Evolutionary conservation across 2,797 vertebrate species (phyloP), one percentile per base, ranked within the genome.

Genomic region (Simalia tracyae): DNA sequence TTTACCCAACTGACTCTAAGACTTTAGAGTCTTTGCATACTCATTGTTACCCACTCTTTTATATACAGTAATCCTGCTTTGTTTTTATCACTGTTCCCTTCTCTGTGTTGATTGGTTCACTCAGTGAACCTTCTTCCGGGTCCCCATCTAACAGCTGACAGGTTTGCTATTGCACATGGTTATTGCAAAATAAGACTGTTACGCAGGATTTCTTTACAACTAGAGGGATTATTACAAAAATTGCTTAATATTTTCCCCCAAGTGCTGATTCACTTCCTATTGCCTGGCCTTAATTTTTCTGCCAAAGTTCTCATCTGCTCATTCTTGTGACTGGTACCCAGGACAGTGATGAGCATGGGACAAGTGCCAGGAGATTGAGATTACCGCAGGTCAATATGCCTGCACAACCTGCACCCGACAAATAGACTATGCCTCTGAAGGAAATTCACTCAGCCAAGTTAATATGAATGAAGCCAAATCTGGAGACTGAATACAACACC

Each of bases 391-490:
- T 68, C 24, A 64, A 57, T 59, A 57, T 31, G 89, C 50, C 26
- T 56, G 8, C 63, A n/a, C 36, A 19, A 46, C 4, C 28, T 46
- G 3, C n/a, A 64, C 60, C 17, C 9, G 24, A 31, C 1, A 64
- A 31, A 56, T 64, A 64, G 5, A 2, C 59, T 15, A 10, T 6
- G 28, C 93, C 87, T 88, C 6, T 88, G 86, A 42, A 88, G 42
- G 60, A 93, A 92, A 89, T 7, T 94, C 72, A 56, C 12, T 42
- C 42, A 89, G 19, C 85, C 72, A 42, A 91, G 66, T 59, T 50
- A 91, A 64, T 56, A 50, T 12, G 31, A 87, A 42, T 46, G 54
- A 66, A 88, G 66, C 76, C 36, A 59, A 28, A n/a, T 60, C 56
- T 5, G 14, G 90, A 91, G 84, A 11, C 14, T 3, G n/a, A 64